Evolutionary conservation across 2,113 vertebrate genomes (phyloP).

Genomic region (Zingel zingel): DNA sequence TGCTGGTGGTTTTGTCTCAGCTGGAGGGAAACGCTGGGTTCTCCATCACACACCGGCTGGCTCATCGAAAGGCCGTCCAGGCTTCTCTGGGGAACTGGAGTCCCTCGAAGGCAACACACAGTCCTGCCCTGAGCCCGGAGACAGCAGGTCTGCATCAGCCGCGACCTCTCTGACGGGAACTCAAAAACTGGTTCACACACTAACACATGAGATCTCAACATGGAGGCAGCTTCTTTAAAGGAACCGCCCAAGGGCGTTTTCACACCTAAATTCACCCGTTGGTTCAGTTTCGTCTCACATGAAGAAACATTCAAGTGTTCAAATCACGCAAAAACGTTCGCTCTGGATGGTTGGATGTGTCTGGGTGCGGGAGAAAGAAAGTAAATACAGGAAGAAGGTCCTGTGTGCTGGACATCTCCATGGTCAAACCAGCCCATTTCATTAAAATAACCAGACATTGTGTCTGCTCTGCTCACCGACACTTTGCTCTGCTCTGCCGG

Average conservation of each 20-base stretch:
- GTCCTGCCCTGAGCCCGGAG: conserved; percentile 89
- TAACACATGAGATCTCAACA: neutral
- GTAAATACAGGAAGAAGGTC: too few relatives aligned
- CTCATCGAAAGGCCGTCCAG: conserved; percentile 92
- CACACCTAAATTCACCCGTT: too few relatives aligned
- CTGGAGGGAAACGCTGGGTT: conserved; percentile 95
- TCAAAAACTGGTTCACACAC: neutral
- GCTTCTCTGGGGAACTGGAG: conserved; percentile 95
- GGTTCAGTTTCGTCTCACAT: too few relatives aligned
- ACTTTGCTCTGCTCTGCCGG: too few relatives aligned
- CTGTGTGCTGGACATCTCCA: too few relatives aligned
- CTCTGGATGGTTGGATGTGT: too few relatives aligned
- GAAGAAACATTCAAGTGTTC: too few relatives aligned
- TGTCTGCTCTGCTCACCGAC: too few relatives aligned
- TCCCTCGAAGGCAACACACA: conserved; percentile 89
- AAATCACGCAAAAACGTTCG: too few relatives aligned
- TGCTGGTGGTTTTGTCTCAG: conserved; percentile 95
- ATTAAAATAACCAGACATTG: too few relatives aligned
- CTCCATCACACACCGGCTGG: conserved; percentile 95
- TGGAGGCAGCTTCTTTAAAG: conserved; percentile 1
- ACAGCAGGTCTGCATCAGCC: conserved; percentile 91
- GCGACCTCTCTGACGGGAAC: conserved; percentile 88
- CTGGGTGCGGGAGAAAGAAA: too few relatives aligned
- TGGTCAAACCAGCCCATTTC: too few relatives aligned
- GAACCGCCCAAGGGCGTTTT: neutral